Evolutionary conservation across 2,888 invertebrate species (phyloP).

Genomic region (Spisula subtruncata): DNA sequence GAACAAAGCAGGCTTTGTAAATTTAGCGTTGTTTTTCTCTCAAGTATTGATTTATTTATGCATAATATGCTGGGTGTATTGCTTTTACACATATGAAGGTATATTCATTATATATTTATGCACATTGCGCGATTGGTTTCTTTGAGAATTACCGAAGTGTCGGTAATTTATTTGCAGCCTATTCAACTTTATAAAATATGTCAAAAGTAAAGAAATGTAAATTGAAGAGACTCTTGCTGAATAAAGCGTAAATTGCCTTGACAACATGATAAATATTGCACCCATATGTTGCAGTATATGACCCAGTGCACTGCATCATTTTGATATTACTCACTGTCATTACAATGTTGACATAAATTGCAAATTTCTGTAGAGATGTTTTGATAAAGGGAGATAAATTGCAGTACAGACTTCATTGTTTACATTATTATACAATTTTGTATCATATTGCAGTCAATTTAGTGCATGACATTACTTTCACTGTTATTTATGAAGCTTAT

Average conservation of each 20-base stretch:
- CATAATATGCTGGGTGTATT: conserved; percentile 58
- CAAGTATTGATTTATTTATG: conserved; percentile 69
- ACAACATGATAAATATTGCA: not conserved
- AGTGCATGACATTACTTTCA: too few relatives aligned
- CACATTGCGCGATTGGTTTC: not conserved
- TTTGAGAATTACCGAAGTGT: not conserved
- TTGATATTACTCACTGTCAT: not conserved
- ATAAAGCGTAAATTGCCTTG: not conserved
- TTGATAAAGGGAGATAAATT: not conserved
- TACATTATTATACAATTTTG: too few relatives aligned
- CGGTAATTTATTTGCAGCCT: conserved; percentile 19
- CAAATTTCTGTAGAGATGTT: not conserved
- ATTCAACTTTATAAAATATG: conserved; percentile 10
- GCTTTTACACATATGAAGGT: conserved; percentile 69
- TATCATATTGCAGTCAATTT: too few relatives aligned
- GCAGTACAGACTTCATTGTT: not conserved
- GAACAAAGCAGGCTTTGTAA: conserved; percentile 73
- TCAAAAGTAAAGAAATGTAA: conserved; percentile 14
- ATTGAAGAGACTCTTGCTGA: not conserved
- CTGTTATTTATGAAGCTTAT: too few relatives aligned
- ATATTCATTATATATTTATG: conserved; percentile 44
- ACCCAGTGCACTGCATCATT: not conserved
- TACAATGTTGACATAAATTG: not conserved
- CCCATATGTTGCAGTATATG: conserved; percentile 5
- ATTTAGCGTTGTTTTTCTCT: conserved; percentile 73